Percentiles rank a stretch among this genome's conserved stretches.
phyloP scores from a whole-genome alignment of 2,113 vertebrate genomes.

The Pelvicachromis taeniatus region DNA sequence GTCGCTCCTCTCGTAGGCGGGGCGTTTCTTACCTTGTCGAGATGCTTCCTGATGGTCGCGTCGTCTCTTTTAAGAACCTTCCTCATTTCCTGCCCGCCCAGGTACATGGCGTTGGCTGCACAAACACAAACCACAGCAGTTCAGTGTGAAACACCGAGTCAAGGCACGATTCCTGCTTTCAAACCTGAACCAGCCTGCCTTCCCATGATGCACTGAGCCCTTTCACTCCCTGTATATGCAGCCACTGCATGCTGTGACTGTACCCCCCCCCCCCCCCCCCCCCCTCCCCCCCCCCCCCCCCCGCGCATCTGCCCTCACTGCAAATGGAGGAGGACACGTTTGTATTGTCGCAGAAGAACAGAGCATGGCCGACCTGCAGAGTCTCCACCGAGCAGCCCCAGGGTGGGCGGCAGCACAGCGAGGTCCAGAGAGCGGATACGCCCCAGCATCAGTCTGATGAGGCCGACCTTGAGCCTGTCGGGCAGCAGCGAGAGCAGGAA shows the following conservation, averaged over 20 bases:
- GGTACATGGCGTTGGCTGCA: slow-evolving; percentile 86
- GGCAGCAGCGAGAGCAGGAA: slow-evolving; percentile 87
- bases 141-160: no score
- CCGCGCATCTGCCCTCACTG: background rate
- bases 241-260: background rate
- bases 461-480: slow-evolving; percentile 69
- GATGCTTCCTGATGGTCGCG: slow-evolving; percentile 78
- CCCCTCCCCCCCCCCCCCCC: fast-evolving
- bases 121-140: background rate
- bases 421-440: slow-evolving; percentile 60
- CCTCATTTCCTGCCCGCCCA: slow-evolving; percentile 92
- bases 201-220: background rate
- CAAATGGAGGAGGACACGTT: background rate
- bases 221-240: background rate
- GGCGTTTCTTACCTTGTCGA: slow-evolving; percentile 83
- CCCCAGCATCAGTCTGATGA: slow-evolving; percentile 68
- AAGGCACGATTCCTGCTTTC: background rate
- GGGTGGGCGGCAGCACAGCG: slow-evolving; percentile 59
- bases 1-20: background rate
- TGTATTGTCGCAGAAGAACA: background rate
- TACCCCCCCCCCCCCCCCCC: fast-evolving
- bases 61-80: slow-evolving; percentile 83
- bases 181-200: background rate
- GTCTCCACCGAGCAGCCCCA: slow-evolving; percentile 79
- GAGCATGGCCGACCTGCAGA: slow-evolving; percentile 78